Evolutionary conservation across 2,888 invertebrate species (phyloP).

Genomic region (Buathra laborator): DNA sequence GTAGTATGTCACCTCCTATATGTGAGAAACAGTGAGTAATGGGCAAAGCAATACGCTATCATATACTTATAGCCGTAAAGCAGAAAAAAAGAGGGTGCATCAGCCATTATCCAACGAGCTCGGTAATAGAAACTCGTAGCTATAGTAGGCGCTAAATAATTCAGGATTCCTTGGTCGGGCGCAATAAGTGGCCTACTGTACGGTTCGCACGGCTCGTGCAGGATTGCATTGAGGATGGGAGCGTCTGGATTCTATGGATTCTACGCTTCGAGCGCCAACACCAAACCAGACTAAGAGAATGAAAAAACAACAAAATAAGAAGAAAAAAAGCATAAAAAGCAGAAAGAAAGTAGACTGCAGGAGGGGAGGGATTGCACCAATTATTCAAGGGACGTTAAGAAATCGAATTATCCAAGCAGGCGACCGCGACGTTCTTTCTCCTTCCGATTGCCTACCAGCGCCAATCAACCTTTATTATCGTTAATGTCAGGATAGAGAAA

Average conservation of each 20-base stretch:
- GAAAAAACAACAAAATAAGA: not conserved
- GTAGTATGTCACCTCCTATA: not conserved
- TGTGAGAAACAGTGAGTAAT: not conserved
- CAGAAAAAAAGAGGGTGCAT: slow-evolving; percentile 32
- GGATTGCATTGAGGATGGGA: slow-evolving; percentile 11
- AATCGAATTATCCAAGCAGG: slow-evolving; percentile 69
- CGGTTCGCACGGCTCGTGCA: not conserved
- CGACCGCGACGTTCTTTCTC: slow-evolving; percentile 27
- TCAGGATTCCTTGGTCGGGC: slow-evolving; percentile 67
- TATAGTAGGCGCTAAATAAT: slow-evolving; percentile 72
- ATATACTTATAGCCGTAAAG: slow-evolving; percentile 4
- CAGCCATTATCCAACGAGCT: slow-evolving; percentile 68
- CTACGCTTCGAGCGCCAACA: slow-evolving; percentile 10
- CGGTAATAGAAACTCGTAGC: slow-evolving; percentile 71
- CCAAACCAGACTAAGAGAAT: slow-evolving; percentile 1
- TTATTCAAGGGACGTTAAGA: slow-evolving; percentile 72
- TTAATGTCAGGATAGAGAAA: not conserved
- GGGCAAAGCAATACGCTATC: not conserved
- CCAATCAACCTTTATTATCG: slow-evolving; percentile 33
- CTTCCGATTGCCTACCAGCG: slow-evolving; percentile 4
- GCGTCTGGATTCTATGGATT: not conserved
- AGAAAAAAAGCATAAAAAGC: not conserved
- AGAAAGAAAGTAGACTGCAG: slow-evolving; percentile 23
- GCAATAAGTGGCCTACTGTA: slow-evolving; percentile 47
- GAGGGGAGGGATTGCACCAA: slow-evolving; percentile 48